A percentile compares a stretch with the other conserved stretches of the same genome.
phyloP scores from a whole-genome alignment of 2,113 vertebrate species.

The Sphyrna mokarran region DNA sequence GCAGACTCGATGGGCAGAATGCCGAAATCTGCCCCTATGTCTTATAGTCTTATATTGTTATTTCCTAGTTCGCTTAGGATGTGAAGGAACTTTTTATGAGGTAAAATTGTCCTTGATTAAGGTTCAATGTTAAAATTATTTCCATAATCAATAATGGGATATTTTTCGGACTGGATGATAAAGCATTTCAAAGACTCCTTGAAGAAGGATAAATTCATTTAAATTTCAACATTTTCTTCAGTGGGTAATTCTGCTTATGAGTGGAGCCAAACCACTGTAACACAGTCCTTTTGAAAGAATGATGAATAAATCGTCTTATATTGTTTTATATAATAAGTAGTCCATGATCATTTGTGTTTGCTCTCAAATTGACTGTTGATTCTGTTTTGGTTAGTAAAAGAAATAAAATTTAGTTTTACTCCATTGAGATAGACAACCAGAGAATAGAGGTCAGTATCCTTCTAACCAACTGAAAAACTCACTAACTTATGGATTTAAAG shows the following conservation, averaged over 20 bases:
- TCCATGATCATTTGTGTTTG: background rate
- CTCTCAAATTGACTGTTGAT: background rate
- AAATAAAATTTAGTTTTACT: background rate
- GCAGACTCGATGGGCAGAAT: too few relatives aligned
- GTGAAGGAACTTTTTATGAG: background rate
- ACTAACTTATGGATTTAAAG: background rate
- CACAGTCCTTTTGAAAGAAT: background rate
- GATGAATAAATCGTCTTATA: background rate
- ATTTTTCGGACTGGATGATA: background rate
- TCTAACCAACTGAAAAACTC: background rate
- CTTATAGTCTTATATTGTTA: background rate
- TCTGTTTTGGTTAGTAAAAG: background rate
- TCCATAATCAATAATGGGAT: background rate
- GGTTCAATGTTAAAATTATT: background rate
- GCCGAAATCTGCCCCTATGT: too few relatives aligned
- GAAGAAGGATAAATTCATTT: background rate
- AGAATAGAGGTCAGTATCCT: background rate
- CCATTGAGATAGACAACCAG: background rate
- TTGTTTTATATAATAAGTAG: conserved; percentile 15
- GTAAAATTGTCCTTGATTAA: background rate
- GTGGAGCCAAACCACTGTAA: background rate
- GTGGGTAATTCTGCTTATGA: background rate
- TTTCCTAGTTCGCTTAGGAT: background rate
- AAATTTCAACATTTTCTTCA: background rate
- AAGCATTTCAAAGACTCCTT: background rate